phyloP scores from a whole-genome alignment of 1,140 invertebrate genomes.

The Rhagoletis pomonella region DNA sequence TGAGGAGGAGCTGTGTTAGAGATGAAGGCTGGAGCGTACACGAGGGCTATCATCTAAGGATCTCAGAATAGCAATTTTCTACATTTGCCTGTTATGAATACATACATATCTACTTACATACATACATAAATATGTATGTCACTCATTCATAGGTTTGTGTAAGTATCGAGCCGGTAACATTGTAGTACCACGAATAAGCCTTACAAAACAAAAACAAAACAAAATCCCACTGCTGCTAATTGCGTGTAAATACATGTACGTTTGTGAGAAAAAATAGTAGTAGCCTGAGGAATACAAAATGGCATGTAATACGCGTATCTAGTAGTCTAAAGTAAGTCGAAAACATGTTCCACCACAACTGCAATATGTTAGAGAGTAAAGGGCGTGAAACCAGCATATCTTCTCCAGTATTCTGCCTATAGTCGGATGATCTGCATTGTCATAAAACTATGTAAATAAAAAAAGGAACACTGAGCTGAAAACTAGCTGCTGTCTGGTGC shows the following conservation, averaged over 20 bases:
- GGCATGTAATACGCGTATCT: not conserved
- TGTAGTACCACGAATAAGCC: conserved; percentile 5
- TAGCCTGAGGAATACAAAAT: not conserved
- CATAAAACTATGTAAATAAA: not conserved
- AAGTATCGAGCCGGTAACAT: not conserved
- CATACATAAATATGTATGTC: too few relatives aligned
- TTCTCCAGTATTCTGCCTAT: not conserved
- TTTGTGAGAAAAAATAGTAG: not conserved
- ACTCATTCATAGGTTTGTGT: conserved; percentile 28
- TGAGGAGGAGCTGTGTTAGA: not conserved
- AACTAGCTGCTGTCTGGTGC: not conserved
- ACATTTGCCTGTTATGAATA: conserved; percentile 20
- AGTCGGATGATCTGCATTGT: not conserved
- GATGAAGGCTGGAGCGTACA: not conserved
- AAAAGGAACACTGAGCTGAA: not conserved
- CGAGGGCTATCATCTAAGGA: too few relatives aligned
- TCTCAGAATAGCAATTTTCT: not conserved
- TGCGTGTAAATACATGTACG: not conserved
- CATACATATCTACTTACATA: not conserved
- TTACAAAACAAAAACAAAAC: conserved; percentile 30
- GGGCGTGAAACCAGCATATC: too few relatives aligned
- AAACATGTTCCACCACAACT: not conserved
- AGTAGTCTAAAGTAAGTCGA: not conserved
- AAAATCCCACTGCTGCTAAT: not conserved
- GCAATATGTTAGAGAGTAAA: not conserved